Percentiles rank a stretch among this genome's conserved stretches.
Evolutionary conservation across 2,797 vertebrate species (phyloP).

Genomic region (Neosilurus mollespiculum): DNA sequence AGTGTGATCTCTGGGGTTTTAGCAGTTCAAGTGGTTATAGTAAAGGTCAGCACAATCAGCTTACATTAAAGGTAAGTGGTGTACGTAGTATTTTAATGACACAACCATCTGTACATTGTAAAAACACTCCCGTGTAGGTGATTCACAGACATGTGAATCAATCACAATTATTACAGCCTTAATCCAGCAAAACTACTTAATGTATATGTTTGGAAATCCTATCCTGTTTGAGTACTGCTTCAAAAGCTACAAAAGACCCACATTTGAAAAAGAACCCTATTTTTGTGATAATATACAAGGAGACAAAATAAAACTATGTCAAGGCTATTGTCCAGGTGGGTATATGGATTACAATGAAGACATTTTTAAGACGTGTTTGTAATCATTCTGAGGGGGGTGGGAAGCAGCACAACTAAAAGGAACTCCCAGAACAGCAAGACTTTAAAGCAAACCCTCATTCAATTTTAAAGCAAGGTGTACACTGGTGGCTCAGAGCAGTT

Average conservation of each 20-base stretch:
- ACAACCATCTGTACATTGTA: background rate
- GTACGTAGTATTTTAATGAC: background rate
- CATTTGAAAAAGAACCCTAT: background rate
- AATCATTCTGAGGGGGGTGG: too few relatives aligned
- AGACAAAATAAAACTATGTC: background rate
- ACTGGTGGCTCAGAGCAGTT: background rate
- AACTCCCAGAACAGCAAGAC: background rate
- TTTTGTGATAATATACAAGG: background rate
- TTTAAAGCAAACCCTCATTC: background rate
- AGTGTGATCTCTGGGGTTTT: background rate
- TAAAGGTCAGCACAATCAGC: background rate
- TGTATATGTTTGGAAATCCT: background rate
- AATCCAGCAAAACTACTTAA: background rate
- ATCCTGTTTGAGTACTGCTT: background rate
- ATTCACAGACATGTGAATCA: background rate
- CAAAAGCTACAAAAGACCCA: background rate
- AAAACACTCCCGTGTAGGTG: background rate
- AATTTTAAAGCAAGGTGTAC: background rate
- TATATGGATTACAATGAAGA: background rate
- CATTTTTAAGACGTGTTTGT: background rate
- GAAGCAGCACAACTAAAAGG: background rate
- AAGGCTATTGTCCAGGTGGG: background rate
- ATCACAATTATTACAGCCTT: background rate
- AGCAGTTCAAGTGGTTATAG: background rate
- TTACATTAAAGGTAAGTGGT: constrained; percentile 1